These are phyloP conservation scores for Probosciger aterrimus DNA, from an alignment of 2,113 vertebrate genomes.

Conservation along the genomic window DNA sequence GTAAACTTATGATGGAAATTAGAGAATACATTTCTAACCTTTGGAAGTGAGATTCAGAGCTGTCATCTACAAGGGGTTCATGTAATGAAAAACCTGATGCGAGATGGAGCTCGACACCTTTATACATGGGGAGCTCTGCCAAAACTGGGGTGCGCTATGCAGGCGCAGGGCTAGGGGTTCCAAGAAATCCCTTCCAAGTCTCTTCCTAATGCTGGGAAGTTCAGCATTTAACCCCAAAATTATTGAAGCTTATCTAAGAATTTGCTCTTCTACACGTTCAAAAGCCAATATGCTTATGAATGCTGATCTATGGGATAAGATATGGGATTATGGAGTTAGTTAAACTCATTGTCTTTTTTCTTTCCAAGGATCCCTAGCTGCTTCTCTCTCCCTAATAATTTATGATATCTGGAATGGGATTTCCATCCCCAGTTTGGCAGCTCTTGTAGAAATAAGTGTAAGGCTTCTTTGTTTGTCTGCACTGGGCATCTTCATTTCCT, in stretches of 20 bases:
- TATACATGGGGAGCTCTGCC: neutral
- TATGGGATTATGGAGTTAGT: fast-evolving
- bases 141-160: neutral
- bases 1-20: neutral
- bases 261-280: neutral
- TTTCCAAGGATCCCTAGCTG: neutral
- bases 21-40: neutral
- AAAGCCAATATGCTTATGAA: neutral
- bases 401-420: neutral
- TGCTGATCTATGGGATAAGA: neutral
- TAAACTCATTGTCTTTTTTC: neutral
- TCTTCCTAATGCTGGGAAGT: neutral
- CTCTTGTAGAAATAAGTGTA: neutral
- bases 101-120: neutral
- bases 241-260: neutral
- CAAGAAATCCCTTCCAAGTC: neutral
- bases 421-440: neutral
- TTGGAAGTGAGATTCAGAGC: neutral
- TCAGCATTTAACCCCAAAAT: neutral
- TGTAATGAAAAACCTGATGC: neutral
- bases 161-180: neutral
- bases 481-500: constrained; percentile 17
- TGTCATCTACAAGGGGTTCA: neutral
- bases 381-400: neutral
- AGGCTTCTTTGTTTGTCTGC: neutral